Percentiles rank a stretch among this genome's conserved stretches.
These are phyloP conservation scores for Oxyruncus cristatus DNA, from an alignment of 2,113 vertebrate genomes.

Conservation along the genomic window DNA sequence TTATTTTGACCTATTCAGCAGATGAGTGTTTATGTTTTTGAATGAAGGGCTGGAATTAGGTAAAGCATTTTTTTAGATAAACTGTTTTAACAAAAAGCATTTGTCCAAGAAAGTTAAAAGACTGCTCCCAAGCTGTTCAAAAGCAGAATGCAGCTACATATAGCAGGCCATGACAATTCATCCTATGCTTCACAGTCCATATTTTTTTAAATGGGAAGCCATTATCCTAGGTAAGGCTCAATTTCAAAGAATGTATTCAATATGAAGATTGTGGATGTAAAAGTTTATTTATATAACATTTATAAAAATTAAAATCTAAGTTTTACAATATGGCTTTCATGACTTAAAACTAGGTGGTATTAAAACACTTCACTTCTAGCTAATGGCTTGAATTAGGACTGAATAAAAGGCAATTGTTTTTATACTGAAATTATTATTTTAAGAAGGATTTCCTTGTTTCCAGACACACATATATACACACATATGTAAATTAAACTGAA, in stretches of 20 bases:
- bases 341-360: not conserved
- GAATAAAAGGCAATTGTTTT: not conserved
- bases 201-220: not conserved
- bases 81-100: not conserved
- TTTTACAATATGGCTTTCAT: not conserved
- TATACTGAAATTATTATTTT: not conserved
- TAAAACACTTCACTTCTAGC: not conserved
- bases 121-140: constrained; percentile 37
- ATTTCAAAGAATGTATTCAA: not conserved
- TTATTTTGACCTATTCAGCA: constrained; percentile 15
- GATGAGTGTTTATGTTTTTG: constrained; percentile 34
- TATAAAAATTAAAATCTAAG: not conserved
- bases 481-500: not conserved
- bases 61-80: not conserved
- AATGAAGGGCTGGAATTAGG: constrained; percentile 29
- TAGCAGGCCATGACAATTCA: not conserved
- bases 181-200: not conserved
- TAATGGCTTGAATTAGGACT: not conserved
- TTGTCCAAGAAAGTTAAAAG: constrained; percentile 29
- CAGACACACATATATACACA: not conserved
- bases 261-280: not conserved
- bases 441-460: constrained; percentile 39
- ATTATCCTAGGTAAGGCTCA: not conserved
- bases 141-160: not conserved
- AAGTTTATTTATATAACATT: not conserved